phyloP scores from a whole-genome alignment of 2,888 invertebrate species.

The Candidula unifasciata region DNA sequence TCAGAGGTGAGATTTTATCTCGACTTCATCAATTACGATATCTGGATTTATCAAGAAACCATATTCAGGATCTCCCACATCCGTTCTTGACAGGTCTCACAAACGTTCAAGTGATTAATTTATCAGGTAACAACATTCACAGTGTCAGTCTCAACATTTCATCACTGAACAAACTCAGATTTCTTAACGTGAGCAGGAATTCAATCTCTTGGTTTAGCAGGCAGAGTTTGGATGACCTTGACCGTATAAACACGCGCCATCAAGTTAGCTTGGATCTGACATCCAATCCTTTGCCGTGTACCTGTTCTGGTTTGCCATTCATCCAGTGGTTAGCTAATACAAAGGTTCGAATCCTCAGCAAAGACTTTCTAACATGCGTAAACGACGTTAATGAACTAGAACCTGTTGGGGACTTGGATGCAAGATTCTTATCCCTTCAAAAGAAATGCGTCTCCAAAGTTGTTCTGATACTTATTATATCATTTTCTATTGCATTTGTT shows the following conservation, averaged over 20 bases:
- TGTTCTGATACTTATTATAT: neutral
- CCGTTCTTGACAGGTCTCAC: constrained; percentile 18
- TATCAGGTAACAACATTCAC: constrained; percentile 18
- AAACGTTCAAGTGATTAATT: neutral
- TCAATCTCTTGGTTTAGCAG: constrained; percentile 26
- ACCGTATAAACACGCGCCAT: neutral
- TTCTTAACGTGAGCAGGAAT: constrained; percentile 28
- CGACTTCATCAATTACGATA: neutral
- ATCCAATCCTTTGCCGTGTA: constrained; percentile 32
- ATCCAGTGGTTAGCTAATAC: constrained; percentile 32
- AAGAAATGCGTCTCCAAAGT: neutral
- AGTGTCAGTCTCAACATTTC: neutral
- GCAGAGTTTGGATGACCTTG: constrained; percentile 24
- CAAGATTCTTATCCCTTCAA: neutral
- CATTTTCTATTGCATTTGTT: neutral
- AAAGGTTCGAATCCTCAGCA: constrained; percentile 6
- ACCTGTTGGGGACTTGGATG: neutral
- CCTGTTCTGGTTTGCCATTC: constrained; percentile 28
- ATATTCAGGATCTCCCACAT: neutral
- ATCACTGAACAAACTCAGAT: constrained; percentile 27
- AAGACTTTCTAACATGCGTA: constrained; percentile 25
- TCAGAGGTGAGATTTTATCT: constrained; percentile 3
- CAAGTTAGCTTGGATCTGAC: constrained; percentile 21
- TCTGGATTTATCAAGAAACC: constrained; percentile 36
- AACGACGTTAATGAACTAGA: neutral